These are phyloP conservation scores for Oscarella lobularis DNA, from an alignment of 37 sponge, comb jelly and placozoan species.

Conservation along the genomic window DNA sequence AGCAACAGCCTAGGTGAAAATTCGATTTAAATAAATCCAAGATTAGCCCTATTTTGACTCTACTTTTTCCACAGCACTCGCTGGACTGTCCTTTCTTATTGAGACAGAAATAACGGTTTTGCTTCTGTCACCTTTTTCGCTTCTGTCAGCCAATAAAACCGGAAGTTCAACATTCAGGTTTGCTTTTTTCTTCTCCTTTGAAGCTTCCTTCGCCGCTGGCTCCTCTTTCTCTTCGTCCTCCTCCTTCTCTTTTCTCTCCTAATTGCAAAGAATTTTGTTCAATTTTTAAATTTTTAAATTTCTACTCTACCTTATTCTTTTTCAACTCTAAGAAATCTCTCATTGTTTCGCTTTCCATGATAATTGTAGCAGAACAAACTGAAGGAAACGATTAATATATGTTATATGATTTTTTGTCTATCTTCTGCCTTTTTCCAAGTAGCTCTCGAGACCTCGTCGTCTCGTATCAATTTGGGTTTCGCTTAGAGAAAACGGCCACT, in stretches of 20 bases:
- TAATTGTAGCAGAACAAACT: conserved; percentile 59
- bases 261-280: too few relatives aligned
- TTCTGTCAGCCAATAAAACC: conserved; percentile 30
- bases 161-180: conserved; percentile 8
- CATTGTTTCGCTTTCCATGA: conserved; percentile 68
- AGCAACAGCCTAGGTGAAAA: conserved; percentile 16
- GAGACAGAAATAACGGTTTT: conserved; percentile 15
- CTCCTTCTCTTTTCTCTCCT: too few relatives aligned
- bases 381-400: conserved; percentile 11
- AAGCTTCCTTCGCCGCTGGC: too few relatives aligned
- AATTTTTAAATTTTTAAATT: too few relatives aligned
- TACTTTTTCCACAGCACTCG: conserved; percentile 37
- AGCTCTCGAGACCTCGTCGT: conserved; percentile 73
- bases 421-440: conserved; percentile 72
- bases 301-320: too few relatives aligned
- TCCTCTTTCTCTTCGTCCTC: too few relatives aligned
- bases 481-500: conserved; percentile 78
- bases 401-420: conserved; percentile 11
- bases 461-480: conserved; percentile 77
- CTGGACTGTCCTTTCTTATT: conserved; percentile 22
- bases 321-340: conserved; percentile 55
- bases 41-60: neutral
- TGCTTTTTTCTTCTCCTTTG: neutral
- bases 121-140: too few relatives aligned
- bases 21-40: neutral